These are phyloP conservation scores for Columba guinea DNA, from an alignment of 2,797 vertebrate species.

Conservation along the genomic window DNA sequence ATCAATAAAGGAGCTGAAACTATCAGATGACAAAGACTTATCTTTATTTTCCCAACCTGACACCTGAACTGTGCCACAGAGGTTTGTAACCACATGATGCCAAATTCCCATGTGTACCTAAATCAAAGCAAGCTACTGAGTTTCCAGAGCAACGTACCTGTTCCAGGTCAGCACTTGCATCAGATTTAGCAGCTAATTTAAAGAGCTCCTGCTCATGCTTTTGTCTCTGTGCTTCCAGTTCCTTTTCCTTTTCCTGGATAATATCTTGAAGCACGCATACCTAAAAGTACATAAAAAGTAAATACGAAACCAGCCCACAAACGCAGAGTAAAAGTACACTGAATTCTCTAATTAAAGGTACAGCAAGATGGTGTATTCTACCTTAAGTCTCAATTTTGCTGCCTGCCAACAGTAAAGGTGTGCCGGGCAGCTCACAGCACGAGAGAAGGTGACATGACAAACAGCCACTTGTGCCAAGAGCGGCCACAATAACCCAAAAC, in stretches of 20 bases:
- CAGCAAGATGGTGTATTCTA: neutral
- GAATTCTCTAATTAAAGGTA: neutral
- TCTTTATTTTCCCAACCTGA: neutral
- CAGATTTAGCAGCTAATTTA: conserved; percentile 87
- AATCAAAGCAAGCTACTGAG: neutral
- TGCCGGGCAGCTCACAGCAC: neutral
- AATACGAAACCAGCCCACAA: neutral
- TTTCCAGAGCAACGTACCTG: conserved; percentile 79
- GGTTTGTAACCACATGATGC: neutral
- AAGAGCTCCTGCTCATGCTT: conserved; percentile 91
- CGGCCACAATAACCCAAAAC: neutral
- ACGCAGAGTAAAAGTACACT: neutral
- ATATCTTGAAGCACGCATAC: conserved; percentile 87
- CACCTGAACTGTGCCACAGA: neutral
- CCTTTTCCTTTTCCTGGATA: conserved; percentile 85
- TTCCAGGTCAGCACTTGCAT: conserved; percentile 89
- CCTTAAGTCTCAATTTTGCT: too few relatives aligned
- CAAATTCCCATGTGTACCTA: neutral
- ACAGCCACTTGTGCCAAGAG: neutral
- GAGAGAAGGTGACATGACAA: neutral
- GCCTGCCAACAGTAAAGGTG: too few relatives aligned
- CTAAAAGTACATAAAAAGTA: conserved; percentile 65
- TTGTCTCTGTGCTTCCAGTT: conserved; percentile 79
- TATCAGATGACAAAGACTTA: neutral
- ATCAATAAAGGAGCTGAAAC: neutral